phyloP scores from a whole-genome alignment of 1,140 invertebrate genomes.

The Euura saliciscinereae region DNA sequence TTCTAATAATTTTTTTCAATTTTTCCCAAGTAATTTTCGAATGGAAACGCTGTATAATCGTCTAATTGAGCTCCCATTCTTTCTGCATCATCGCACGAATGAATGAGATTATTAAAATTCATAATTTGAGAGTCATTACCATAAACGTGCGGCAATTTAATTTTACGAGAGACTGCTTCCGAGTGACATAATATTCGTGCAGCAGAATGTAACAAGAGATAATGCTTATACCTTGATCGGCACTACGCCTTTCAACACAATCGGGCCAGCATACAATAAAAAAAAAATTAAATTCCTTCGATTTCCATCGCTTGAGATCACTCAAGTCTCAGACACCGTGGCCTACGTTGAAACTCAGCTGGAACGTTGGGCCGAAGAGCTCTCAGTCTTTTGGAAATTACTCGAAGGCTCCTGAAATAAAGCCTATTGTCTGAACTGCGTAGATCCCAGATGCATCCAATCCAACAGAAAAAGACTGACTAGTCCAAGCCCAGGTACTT shows the following conservation, averaged over 20 bases:
- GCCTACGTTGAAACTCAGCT: slow-evolving; percentile 27
- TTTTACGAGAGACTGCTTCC: slow-evolving; percentile 1
- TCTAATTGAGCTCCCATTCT: neutral
- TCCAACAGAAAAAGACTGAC: slow-evolving; percentile 24
- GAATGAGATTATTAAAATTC: neutral
- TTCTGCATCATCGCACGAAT: neutral
- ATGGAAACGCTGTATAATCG: slow-evolving; percentile 22
- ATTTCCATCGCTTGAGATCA: slow-evolving; percentile 21
- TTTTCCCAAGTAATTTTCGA: slow-evolving; percentile 27
- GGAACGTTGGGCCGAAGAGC: slow-evolving; percentile 20
- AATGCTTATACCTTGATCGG: slow-evolving; percentile 10
- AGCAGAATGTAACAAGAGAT: neutral
- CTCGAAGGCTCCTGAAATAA: neutral
- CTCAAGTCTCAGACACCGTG: slow-evolving; percentile 12
- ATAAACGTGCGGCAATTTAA: slow-evolving; percentile 16
- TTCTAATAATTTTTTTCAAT: slow-evolving; percentile 21
- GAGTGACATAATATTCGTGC: slow-evolving; percentile 6
- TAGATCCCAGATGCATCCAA: slow-evolving; percentile 25
- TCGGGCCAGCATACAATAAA: slow-evolving; percentile 16
- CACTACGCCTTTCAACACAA: neutral
- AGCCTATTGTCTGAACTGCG: neutral
- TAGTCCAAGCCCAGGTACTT: slow-evolving; percentile 20
- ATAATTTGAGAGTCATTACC: slow-evolving; percentile 16
- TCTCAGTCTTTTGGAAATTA: neutral
- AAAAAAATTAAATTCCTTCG: slow-evolving; percentile 17